Conservation (phyloP, 2,113 vertebrate species). For the Stigmatopora argus region DNA sequence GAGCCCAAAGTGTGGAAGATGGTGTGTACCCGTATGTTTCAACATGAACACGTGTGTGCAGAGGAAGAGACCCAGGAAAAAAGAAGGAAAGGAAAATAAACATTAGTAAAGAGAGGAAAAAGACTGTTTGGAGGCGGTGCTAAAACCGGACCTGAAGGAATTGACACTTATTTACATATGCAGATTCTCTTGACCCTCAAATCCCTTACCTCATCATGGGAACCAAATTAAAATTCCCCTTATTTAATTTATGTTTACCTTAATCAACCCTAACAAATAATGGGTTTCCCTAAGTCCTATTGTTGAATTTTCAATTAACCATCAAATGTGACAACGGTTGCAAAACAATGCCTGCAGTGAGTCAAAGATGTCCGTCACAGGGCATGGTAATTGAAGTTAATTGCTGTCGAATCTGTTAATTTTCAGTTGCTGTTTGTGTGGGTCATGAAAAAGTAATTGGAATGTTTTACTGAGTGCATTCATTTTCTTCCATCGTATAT, state of each 20-base stretch:
- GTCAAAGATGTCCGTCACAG: conserved; percentile 24
- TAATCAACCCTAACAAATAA: conserved; percentile 70
- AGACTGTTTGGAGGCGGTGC: conserved; percentile 4
- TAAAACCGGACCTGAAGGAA: conserved; percentile 54
- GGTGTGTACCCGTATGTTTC: conserved; percentile 2
- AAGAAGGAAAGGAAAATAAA: conserved; percentile 17
- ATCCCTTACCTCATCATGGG: conserved; percentile 69
- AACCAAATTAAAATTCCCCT: conserved; percentile 70
- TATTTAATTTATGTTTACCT: conserved; percentile 67
- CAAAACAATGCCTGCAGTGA: conserved; percentile 42
- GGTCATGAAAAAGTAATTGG: not conserved
- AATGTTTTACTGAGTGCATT: not conserved
- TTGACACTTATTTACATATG: conserved; percentile 66
- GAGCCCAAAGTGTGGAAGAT: conserved; percentile 26
- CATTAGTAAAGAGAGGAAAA: conserved; percentile 9
- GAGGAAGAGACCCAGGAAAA: not conserved
- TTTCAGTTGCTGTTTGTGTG: not conserved
- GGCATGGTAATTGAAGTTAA: conserved; percentile 29
- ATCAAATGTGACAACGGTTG: conserved; percentile 55
- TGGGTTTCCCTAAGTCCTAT: conserved; percentile 60
- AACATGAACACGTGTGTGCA: conserved; percentile 1
- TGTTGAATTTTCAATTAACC: conserved; percentile 67
- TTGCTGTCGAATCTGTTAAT: conserved; percentile 15
- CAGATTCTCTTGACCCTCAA: conserved; percentile 61
- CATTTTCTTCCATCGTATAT: not conserved